A percentile compares a stretch with the other conserved stretches of the same genome.
Conservation (phyloP, 2,113 vertebrate genomes). For the Melanerpes formicivorus region DNA sequence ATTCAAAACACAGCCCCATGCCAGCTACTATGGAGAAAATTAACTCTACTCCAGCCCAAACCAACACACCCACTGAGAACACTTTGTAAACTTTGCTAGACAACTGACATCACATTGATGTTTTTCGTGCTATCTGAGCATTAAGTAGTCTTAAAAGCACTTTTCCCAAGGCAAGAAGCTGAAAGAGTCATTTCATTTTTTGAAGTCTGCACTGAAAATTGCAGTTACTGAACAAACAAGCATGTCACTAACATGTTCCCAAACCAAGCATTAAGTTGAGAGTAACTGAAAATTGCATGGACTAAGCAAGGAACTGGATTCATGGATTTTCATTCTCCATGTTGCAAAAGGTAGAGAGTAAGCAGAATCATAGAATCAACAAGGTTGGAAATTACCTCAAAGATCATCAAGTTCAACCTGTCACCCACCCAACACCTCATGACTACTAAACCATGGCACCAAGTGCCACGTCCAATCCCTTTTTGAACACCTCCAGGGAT, state of each 20-base stretch:
- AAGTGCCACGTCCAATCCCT: too few species aligned
- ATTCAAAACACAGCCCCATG: background rate
- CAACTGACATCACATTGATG: background rate
- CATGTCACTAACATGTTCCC: background rate
- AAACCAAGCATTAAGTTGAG: background rate
- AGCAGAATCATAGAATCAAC: background rate
- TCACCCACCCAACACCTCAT: too few species aligned
- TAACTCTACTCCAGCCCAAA: background rate
- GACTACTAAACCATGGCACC: too few species aligned
- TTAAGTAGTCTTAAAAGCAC: background rate
- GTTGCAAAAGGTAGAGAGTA: background rate
- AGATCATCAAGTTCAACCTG: too few species aligned
- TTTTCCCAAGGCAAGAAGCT: background rate
- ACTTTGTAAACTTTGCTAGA: background rate
- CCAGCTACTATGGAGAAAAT: background rate
- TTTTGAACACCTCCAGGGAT: too few species aligned
- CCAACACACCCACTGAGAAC: background rate
- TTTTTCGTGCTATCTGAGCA: too few species aligned
- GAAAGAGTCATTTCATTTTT: background rate
- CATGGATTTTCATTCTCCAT: background rate
- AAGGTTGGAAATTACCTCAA: too few species aligned
- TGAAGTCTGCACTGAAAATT: background rate
- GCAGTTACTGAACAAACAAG: background rate
- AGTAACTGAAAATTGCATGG: conserved; percentile 27
- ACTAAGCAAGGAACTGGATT: background rate